These are phyloP conservation scores for Dufourea novaeangliae DNA, from an alignment of 1,140 invertebrate genomes.

Conservation along the genomic window DNA sequence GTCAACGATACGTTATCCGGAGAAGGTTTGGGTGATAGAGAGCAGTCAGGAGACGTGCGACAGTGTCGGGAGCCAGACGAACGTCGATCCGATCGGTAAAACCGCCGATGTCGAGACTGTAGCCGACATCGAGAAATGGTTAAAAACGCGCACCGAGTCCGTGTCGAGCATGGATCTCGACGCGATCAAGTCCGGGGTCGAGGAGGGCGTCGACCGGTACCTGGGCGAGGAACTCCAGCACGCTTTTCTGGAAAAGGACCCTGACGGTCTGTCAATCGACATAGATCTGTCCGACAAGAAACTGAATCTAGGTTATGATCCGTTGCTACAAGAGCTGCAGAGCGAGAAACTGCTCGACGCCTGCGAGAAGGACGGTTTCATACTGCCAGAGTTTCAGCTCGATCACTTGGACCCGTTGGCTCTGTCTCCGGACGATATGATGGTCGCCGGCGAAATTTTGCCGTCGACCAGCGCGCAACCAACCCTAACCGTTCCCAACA, in stretches of 20 bases:
- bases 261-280: constrained; percentile 67
- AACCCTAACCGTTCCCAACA: constrained; percentile 35
- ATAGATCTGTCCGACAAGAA: constrained; percentile 73
- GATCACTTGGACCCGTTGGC: constrained; percentile 74
- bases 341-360: constrained; percentile 71
- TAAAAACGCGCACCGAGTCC: constrained; percentile 71
- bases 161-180: constrained; percentile 71
- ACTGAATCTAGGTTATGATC: constrained; percentile 72
- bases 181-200: constrained; percentile 62
- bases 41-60: background rate
- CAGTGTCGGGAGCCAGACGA: too few species aligned
- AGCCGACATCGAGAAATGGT: constrained; percentile 76
- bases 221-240: constrained; percentile 65
- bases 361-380: constrained; percentile 74
- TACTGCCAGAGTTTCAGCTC: constrained; percentile 75
- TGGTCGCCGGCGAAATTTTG: constrained; percentile 73
- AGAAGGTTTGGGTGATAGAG: constrained; percentile 21
- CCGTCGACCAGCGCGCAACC: constrained; percentile 65
- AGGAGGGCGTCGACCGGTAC: constrained; percentile 68
- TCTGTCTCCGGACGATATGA: constrained; percentile 73
- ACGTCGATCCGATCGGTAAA: constrained; percentile 24
- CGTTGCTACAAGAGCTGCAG: constrained; percentile 72
- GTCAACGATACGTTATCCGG: background rate
- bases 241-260: constrained; percentile 69
- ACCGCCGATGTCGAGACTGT: constrained; percentile 62